Evolutionary conservation across 2,113 vertebrate genomes (phyloP).

Genomic region (Callipepla squamata): DNA sequence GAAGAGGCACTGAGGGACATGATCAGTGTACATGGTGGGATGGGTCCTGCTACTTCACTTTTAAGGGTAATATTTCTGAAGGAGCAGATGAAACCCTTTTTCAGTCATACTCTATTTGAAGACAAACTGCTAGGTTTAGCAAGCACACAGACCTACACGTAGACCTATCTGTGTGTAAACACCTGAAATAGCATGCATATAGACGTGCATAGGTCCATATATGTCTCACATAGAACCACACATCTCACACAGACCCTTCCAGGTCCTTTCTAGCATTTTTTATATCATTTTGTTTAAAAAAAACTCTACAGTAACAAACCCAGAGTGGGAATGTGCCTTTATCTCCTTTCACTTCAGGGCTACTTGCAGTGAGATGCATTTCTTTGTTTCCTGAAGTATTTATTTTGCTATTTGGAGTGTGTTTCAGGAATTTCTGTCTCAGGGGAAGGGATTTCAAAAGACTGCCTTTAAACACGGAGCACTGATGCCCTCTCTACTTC

Average conservation of each 20-base stretch:
- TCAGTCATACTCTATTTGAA: background rate
- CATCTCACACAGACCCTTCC: background rate
- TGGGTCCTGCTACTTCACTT: no score
- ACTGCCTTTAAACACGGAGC: background rate
- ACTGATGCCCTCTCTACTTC: background rate
- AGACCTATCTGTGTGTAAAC: background rate
- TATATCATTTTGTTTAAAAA: background rate
- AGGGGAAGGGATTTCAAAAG: background rate
- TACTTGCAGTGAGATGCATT: background rate
- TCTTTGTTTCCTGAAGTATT: background rate
- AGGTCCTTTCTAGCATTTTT: background rate
- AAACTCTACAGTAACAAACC: background rate
- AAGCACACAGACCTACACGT: fast-evolving
- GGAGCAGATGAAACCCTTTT: background rate
- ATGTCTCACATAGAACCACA: background rate
- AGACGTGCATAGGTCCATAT: background rate
- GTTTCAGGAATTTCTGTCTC: background rate
- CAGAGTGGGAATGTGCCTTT: background rate
- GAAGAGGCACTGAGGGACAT: no score
- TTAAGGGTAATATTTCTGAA: no score
- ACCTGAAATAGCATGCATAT: background rate
- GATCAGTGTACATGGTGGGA: no score
- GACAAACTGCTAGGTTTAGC: no score
- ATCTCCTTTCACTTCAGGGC: background rate
- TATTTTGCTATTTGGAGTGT: background rate